A percentile compares a stretch with the other conserved stretches of the same genome.
Conservation (phyloP, 1,140 invertebrate genomes). For the Drosophila ananassae region DNA sequence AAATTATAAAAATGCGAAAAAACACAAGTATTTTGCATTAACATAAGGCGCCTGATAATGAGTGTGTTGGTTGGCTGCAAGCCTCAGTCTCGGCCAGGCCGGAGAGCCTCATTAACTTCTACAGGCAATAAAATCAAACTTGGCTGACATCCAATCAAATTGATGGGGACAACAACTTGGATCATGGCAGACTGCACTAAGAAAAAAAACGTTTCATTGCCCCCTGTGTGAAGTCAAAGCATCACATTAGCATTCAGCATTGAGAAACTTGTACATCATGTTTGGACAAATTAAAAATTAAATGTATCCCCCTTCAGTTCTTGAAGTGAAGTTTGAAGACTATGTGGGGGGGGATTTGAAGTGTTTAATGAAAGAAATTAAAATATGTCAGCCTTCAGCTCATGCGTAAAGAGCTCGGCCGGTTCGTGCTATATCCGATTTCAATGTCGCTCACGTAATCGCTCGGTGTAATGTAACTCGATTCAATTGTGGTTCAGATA, state of each 20-base stretch:
- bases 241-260: too few relatives aligned
- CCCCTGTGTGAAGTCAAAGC: too few relatives aligned
- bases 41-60: constrained; percentile 47
- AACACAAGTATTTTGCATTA: constrained; percentile 48
- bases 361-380: constrained; percentile 58
- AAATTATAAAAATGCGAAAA: constrained; percentile 42
- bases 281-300: neutral
- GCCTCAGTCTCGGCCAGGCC: neutral
- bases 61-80: constrained; percentile 20
- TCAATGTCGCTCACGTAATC: constrained; percentile 75
- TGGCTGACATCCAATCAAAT: constrained; percentile 54
- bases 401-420: constrained; percentile 49
- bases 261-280: neutral
- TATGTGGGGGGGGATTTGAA: constrained; percentile 20
- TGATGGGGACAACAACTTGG: constrained; percentile 42
- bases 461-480: constrained; percentile 27
- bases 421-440: constrained; percentile 44
- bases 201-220: neutral
- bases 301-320: neutral
- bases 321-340: neutral
- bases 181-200: neutral
- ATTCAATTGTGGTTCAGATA: constrained; percentile 36
- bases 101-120: constrained; percentile 38
- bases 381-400: constrained; percentile 55
- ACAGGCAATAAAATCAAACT: constrained; percentile 46